Evolutionary conservation across 2,113 vertebrate species (phyloP), one percentile per base, ranked within the genome.

Genomic region (Sula dactylatra): DNA sequence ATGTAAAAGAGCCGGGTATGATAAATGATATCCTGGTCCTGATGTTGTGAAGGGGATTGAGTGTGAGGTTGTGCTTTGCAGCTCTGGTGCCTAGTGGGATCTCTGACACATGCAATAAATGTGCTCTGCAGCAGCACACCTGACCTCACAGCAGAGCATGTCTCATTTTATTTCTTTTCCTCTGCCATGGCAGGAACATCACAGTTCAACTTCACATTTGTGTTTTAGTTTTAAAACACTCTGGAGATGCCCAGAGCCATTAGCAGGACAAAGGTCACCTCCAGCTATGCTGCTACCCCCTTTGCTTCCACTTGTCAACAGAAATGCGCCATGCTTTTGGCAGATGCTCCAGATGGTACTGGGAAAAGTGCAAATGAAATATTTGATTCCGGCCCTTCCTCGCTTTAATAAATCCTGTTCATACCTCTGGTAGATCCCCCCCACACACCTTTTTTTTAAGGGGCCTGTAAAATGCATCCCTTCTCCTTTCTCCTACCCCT

Each of bases 301-400:
- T 66, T 93, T 76, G 34, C 38, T 91, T 86, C 59, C 11, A 4
- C 66, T 50, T 18, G 38, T 47, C 1, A 0, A 47, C 65, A 94
- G 67, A 76, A 88, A 66, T 32, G 36, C 0, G 0, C 55, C 20
- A 20, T 80, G 79, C 64, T 94, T 87, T 91, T 94, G 96, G 84
- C 94, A 95, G 82, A 72, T 77, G 93, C 26, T 96, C 82, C 91
- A 94, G 93, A 95, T 96, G 91, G 95, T 64, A n/a, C 69, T 25
- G 59, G 59, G 80, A 71, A 78, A 97, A 93, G 88, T 94, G 82
- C 74, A 95, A 94, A 95, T 81, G 50, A 80, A 84, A 91, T 62
- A 88, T 83, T 70, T 93, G 8, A 71, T 93, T 95, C 86, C 7
- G 5, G n/a, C n/a, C 50, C 10, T 72, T 94, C 74, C 44, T 81